Evolutionary conservation across 2,113 vertebrate species (phyloP).

Genomic region (Puma concolor): DNA sequence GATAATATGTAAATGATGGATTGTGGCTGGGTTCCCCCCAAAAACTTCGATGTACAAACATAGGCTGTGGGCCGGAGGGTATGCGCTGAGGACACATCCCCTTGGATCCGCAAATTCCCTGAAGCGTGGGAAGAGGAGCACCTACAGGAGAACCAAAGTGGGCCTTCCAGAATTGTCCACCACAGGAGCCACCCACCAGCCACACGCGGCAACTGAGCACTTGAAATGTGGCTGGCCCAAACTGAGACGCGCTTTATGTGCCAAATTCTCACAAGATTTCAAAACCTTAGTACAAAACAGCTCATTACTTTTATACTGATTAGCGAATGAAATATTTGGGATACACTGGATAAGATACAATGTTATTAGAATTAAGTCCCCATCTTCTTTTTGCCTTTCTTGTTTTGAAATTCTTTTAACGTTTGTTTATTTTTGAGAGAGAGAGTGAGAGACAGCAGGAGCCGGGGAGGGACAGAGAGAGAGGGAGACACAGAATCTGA

Average conservation of each 20-base stretch:
- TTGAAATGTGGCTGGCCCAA: not conserved
- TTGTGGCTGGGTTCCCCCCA: not conserved
- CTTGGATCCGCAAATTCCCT: not conserved
- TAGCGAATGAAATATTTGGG: not conserved
- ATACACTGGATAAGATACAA: not conserved
- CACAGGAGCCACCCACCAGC: not conserved
- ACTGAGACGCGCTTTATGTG: not conserved
- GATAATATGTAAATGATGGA: not conserved
- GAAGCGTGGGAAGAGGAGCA: not conserved
- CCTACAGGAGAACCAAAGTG: not conserved
- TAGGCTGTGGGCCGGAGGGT: not conserved
- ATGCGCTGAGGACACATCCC: not conserved
- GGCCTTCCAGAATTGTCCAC: not conserved
- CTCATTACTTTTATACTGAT: not conserved
- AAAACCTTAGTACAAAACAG: not conserved
- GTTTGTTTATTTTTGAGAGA: too few species aligned
- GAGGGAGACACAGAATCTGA: too few species aligned
- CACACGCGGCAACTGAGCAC: rapidly evolving
- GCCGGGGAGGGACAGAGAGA: too few species aligned
- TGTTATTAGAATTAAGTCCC: not conserved
- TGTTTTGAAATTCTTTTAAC: too few species aligned
- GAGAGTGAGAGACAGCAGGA: too few species aligned
- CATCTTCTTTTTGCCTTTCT: not conserved
- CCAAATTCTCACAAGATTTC: not conserved
- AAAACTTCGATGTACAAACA: not conserved